These are phyloP conservation scores for Thaumatotibia leucotreta DNA, from an alignment of 1,140 invertebrate genomes.

Conservation along the genomic window DNA sequence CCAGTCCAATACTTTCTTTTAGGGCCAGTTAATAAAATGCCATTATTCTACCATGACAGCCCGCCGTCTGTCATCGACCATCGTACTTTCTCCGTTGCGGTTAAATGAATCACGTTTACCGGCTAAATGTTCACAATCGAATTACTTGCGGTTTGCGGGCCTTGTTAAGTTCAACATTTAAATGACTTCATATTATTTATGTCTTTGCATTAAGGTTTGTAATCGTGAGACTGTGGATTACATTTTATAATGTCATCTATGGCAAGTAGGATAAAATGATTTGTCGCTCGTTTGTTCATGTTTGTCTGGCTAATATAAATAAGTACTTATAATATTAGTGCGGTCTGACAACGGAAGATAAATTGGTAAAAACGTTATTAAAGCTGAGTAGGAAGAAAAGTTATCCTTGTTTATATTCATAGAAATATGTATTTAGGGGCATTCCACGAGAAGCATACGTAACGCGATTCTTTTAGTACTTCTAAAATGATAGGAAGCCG, in stretches of 20 bases:
- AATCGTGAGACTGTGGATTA: not conserved
- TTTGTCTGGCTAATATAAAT: no score
- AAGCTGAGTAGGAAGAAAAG: no score
- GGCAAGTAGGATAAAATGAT: no score
- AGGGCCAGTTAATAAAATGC: not conserved
- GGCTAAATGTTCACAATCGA: not conserved
- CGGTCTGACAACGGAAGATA: no score
- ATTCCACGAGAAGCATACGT: no score
- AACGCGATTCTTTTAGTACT: no score
- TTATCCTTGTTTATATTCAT: no score
- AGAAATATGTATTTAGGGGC: no score
- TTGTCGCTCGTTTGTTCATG: no score
- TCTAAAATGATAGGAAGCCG: no score
- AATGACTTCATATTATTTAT: not conserved
- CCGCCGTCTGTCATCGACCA: not conserved
- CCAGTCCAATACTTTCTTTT: not conserved
- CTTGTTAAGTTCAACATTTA: not conserved
- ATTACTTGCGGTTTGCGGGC: not conserved
- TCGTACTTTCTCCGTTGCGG: constrained; percentile 1
- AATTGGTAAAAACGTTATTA: no score
- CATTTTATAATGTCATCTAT: not conserved
- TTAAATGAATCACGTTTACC: not conserved
- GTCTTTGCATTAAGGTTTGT: not conserved
- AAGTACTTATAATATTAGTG: no score
- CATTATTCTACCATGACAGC: not conserved